A percentile compares a stretch with the other conserved stretches of the same genome.
phyloP scores from a whole-genome alignment of 1,140 invertebrate species.

The Eciton burchellii region DNA sequence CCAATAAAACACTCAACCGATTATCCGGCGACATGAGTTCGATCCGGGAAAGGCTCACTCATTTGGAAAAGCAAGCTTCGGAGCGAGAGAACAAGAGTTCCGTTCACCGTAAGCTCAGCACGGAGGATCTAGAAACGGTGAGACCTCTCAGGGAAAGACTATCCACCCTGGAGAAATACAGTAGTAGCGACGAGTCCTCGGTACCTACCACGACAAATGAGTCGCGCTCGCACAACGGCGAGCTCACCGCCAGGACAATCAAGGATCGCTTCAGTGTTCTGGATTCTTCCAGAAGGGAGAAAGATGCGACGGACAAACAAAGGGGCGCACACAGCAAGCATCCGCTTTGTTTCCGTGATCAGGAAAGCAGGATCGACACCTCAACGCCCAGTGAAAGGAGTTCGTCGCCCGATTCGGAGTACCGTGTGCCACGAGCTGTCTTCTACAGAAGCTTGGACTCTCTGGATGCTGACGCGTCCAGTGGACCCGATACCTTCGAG shows the following conservation, averaged over 20 bases:
- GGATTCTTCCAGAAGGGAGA: constrained; percentile 85
- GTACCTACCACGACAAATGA: constrained; percentile 60
- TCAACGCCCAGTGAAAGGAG: constrained; percentile 79
- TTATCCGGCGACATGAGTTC: constrained; percentile 88
- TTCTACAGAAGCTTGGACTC: constrained; percentile 89
- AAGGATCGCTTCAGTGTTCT: constrained; percentile 87
- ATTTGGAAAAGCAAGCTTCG: constrained; percentile 87
- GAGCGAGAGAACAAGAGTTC: constrained; percentile 77
- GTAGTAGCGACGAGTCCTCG: constrained; percentile 73
- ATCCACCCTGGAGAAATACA: constrained; percentile 81
- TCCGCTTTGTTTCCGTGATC: constrained; percentile 78
- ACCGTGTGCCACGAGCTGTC: constrained; percentile 79
- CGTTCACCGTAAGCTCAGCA: constrained; percentile 64
- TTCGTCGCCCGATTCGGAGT: constrained; percentile 83
- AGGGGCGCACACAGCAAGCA: constrained; percentile 66
- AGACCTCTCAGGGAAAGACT: constrained; percentile 82
- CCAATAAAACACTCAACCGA: constrained; percentile 83
- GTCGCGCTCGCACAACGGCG: constrained; percentile 81
- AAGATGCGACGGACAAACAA: constrained; percentile 82
- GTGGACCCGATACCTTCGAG: constrained; percentile 87
- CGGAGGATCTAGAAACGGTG: constrained; percentile 79
- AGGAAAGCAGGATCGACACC: constrained; percentile 70
- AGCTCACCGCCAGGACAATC: constrained; percentile 85
- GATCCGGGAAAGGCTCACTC: constrained; percentile 88
- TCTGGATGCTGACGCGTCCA: constrained; percentile 86